phyloP scores from a whole-genome alignment of 1,140 invertebrate species.

The Drosophila tristis region DNA sequence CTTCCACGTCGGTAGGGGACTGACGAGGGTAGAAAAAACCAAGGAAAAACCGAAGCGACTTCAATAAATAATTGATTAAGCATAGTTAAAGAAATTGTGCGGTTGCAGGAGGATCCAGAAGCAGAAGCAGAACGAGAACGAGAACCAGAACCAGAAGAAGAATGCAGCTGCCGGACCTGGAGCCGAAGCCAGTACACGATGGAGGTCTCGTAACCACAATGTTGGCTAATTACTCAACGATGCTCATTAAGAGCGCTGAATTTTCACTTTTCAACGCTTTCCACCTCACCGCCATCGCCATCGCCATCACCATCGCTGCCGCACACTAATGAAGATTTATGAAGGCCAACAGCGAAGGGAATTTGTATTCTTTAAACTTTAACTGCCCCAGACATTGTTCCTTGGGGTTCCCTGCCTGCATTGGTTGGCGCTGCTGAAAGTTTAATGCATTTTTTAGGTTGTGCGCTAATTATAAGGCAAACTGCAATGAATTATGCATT shows the following conservation, averaged over 20 bases:
- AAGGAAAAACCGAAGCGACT: slow-evolving; percentile 50
- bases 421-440: slow-evolving; percentile 53
- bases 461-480: slow-evolving; percentile 70
- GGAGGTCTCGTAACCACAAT: slow-evolving; percentile 63
- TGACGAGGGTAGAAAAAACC: neutral
- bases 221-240: slow-evolving; percentile 80
- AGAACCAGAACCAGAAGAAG: neutral
- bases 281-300: slow-evolving; percentile 43
- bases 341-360: slow-evolving; percentile 60
- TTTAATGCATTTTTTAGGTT: slow-evolving; percentile 78
- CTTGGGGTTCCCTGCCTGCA: slow-evolving; percentile 13
- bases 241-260: slow-evolving; percentile 79
- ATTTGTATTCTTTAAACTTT: slow-evolving; percentile 58
- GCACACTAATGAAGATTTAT: slow-evolving; percentile 74
- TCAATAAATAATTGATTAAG: slow-evolving; percentile 80
- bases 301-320: slow-evolving; percentile 1
- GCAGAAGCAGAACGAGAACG: neutral
- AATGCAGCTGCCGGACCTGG: slow-evolving; percentile 5
- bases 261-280: slow-evolving; percentile 80
- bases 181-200: neutral
- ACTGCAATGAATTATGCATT: slow-evolving; percentile 78
- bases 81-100: slow-evolving; percentile 54
- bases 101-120: slow-evolving; percentile 9
- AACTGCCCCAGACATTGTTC: slow-evolving; percentile 54
- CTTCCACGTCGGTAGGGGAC: neutral